Percentiles rank a stretch among this genome's conserved stretches.
Evolutionary conservation across 2,888 invertebrate genomes (phyloP).

Genomic region (Lochmaea capreae): DNA sequence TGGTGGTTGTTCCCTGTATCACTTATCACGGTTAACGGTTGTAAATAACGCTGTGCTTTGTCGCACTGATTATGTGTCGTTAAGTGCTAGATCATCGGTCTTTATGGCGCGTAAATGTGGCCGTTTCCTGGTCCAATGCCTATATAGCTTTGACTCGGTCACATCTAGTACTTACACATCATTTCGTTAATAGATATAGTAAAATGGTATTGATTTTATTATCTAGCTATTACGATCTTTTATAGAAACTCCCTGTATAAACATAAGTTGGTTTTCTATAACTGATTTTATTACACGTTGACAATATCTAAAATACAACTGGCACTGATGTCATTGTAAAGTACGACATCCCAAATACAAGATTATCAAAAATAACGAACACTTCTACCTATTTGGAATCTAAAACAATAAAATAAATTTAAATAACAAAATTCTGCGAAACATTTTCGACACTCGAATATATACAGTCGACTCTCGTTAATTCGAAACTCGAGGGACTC

Average conservation of each 20-base stretch:
- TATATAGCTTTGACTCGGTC: slow-evolving; percentile 42
- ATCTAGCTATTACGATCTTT: neutral
- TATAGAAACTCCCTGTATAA: no score
- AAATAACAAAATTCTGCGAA: neutral
- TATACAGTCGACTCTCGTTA: no score
- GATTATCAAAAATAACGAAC: no score
- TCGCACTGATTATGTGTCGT: slow-evolving; percentile 59
- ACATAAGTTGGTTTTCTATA: no score
- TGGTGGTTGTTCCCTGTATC: slow-evolving; percentile 55
- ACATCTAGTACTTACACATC: slow-evolving; percentile 33
- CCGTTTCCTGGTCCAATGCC: slow-evolving; percentile 45
- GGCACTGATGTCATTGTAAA: no score
- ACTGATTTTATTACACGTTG: no score
- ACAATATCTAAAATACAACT: no score
- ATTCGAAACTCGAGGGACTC: no score
- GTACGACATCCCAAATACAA: no score
- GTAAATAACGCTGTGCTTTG: slow-evolving; percentile 59
- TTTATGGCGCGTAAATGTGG: slow-evolving; percentile 60
- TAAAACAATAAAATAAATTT: neutral
- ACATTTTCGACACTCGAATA: neutral
- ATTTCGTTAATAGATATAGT: slow-evolving; percentile 18
- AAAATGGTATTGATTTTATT: neutral
- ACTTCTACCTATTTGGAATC: no score
- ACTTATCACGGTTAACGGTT: slow-evolving; percentile 57
- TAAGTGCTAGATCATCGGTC: slow-evolving; percentile 59